These are phyloP conservation scores for Falcunculus frontatus DNA, from an alignment of 2,113 vertebrate species.

Conservation along the genomic window DNA sequence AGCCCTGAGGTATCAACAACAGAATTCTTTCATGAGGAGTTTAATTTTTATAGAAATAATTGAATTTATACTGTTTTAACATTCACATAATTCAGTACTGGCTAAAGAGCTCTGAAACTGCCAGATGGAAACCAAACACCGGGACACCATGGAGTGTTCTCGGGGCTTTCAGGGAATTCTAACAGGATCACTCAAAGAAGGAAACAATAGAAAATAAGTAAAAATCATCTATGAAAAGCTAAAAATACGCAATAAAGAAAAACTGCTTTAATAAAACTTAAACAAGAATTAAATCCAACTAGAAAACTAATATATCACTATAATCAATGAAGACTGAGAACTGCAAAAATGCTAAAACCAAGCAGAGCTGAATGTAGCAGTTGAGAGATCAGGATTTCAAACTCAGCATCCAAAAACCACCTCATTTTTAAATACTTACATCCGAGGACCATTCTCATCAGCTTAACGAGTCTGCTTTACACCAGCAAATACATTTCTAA, in stretches of 20 bases:
- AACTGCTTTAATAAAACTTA: background rate
- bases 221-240: background rate
- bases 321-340: background rate
- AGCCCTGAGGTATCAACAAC: constrained; percentile 12
- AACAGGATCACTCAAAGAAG: background rate
- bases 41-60: constrained; percentile 7
- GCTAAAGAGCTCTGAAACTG: background rate
- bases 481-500: background rate
- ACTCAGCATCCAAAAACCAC: background rate
- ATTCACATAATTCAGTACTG: background rate
- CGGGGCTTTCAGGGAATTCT: background rate
- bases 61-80: background rate
- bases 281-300: background rate
- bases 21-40: background rate
- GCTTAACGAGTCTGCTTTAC: background rate
- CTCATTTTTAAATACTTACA: background rate
- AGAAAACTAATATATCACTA: fast-evolving
- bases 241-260: background rate
- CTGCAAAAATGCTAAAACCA: background rate
- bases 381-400: background rate
- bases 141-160: background rate
- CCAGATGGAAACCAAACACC: background rate
- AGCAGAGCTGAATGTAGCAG: background rate
- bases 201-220: background rate
- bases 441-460: background rate